These are phyloP conservation scores for Anoplius nigerrimus DNA, from an alignment of 2,888 invertebrate genomes.

Conservation along the genomic window DNA sequence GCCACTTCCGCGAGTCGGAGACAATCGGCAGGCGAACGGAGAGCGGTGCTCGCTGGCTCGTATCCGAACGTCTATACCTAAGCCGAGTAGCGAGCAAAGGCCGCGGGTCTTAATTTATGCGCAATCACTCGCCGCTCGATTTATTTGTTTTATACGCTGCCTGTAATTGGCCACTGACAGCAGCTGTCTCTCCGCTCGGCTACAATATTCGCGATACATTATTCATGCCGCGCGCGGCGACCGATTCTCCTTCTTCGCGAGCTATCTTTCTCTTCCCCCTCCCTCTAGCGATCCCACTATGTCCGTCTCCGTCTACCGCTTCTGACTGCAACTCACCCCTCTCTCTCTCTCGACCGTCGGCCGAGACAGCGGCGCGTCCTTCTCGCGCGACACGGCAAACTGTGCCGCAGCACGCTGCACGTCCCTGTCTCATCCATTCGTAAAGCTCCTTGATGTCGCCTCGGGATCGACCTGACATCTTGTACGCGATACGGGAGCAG, in stretches of 20 bases:
- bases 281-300: slow-evolving; percentile 22
- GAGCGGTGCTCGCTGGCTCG: no score
- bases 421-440: slow-evolving; percentile 10
- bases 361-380: slow-evolving; percentile 7
- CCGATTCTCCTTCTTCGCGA: neutral
- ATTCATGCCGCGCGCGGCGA: slow-evolving; percentile 51
- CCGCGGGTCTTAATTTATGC: slow-evolving; percentile 61
- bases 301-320: neutral
- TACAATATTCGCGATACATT: slow-evolving; percentile 48
- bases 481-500: no score
- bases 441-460: neutral
- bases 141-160: slow-evolving; percentile 60
- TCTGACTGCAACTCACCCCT: neutral
- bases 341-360: slow-evolving; percentile 14
- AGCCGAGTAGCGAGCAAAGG: slow-evolving; percentile 42
- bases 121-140: slow-evolving; percentile 55
- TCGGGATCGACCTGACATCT: neutral
- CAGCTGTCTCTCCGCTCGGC: slow-evolving; percentile 50
- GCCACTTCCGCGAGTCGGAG: no score
- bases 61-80: neutral
- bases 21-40: no score
- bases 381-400: slow-evolving; percentile 2
- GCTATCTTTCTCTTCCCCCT: slow-evolving; percentile 17
- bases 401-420: slow-evolving; percentile 9
- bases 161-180: slow-evolving; percentile 65